Evolutionary conservation across 1,140 invertebrate genomes (phyloP), one percentile per base, ranked within the genome.

Genomic region (Drosophila subobscura): DNA sequence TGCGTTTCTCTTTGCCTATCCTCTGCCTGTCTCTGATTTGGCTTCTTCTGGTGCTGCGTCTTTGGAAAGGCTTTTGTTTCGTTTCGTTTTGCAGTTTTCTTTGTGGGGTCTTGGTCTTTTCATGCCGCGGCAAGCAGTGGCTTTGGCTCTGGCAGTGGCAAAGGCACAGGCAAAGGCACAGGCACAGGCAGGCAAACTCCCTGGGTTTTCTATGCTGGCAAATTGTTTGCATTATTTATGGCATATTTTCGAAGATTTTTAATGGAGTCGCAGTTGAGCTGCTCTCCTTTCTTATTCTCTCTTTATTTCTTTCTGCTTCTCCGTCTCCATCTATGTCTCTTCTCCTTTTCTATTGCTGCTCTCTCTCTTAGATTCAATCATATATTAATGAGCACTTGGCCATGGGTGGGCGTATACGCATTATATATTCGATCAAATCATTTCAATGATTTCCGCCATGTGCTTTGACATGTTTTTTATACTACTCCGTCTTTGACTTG

Each of bases 211-310:
- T 80, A 79, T 70, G 73, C 57, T 70, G 70, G 79, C 64, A 83
- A 83, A 83, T 83, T 77, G 74, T 78, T 78, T 83, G 79, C 79
- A 83, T 83, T 83, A 83, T 83, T 83, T 84, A 83, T 83, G 71
- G 79, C 63, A 83, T 85, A 86, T 85, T 85, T 85, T 88, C 81
- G 74, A 85, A 86, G 81, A 85, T 85, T 86, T 85, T 86, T 86
- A 85, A 85, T 85, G 81, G 71, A 80, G 81, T 77, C 60, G 67
- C 77, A 55, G 53, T 42, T 63, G 23, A 29, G 27, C 59, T 52
- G 58, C 60, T 60, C 60, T 37, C 42, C 33, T 46, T 37, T 63
- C 65, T 49, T 54, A 37, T 37, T 33, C 10, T 73, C 59, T 51
- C 54, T 77, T 51, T 54, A 73, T 68, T 57, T 68, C 58, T 10